Base-by-base conservation (phyloP, 2,113 vertebrate genomes). In the Centropus bengalensis region DNA sequence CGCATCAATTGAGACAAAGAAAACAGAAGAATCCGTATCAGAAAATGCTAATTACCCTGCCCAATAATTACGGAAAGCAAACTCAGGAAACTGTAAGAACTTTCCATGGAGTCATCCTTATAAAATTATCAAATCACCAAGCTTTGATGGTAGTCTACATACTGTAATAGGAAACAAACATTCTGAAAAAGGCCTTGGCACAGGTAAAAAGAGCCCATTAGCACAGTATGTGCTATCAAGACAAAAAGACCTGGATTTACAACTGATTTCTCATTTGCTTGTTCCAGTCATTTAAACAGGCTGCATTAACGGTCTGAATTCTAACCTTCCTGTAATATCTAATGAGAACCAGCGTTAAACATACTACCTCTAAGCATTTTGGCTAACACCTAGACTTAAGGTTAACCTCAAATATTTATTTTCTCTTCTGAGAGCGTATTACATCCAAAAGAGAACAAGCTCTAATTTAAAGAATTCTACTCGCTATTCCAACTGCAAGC, bases 261-360 rank as follows among this genome's bases (percentile, higher is more conserved):
- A 92, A 33, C 20, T 76, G 32, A 62, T 78, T 92, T 89, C 67
- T 95, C 54, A 28, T 77, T 60, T 62, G 18, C 17, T 79, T 86
- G 68, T 58, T 92, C 40, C 56, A 66, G 59, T 75, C 30, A 91
- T 20, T 69, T 69, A 63, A 87, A 67, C 7, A 49, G 19, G 15
- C 56, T 78, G 75, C 40, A 70, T 30, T 51, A 68, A 58, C 74
- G 30, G 18, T 21, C 32, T 56, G n/a, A 92, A 82, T 44, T 75
- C 60, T 77, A 83, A 64, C 33, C 18, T 68, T 89, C 40, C 38
- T 36, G 26, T 36, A 83, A 89, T 42, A 90, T 3, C 27, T 47
- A 85, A 16, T 2, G 1, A 78, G 28, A 95, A 86, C 7, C 12
- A 56, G 58, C 19, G 64, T 47, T 58, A 91, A 58, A 80, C 8